Evolutionary conservation across 2,888 invertebrate species (phyloP).

Genomic region (Tetranychus truncatus): DNA sequence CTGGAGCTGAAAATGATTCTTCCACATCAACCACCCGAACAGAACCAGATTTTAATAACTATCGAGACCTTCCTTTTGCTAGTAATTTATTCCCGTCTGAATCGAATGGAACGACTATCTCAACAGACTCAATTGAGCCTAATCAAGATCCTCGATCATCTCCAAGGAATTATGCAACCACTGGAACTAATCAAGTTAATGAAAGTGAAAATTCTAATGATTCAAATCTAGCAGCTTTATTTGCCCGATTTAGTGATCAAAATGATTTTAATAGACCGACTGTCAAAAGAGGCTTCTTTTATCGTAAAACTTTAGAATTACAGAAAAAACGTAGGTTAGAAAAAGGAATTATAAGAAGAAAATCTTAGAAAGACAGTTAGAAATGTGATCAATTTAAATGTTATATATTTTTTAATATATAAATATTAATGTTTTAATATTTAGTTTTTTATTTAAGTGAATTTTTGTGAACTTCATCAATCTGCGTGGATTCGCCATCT

Average conservation of each 20-base stretch:
- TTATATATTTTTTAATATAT: no score
- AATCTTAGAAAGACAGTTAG: background rate
- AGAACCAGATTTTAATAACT: background rate
- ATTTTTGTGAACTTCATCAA: no score
- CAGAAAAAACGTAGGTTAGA: background rate
- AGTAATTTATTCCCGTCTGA: background rate
- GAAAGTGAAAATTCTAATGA: background rate
- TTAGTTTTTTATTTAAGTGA: no score
- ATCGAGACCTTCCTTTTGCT: background rate
- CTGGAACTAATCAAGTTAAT: background rate
- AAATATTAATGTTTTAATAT: no score
- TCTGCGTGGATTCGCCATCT: no score
- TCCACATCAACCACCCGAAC: background rate
- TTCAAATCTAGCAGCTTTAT: background rate
- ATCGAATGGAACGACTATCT: background rate
- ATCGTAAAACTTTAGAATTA: constrained; percentile 12
- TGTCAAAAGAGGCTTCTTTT: constrained; percentile 12
- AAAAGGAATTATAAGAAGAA: background rate
- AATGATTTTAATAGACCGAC: constrained; percentile 2
- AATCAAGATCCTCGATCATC: background rate
- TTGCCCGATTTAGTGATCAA: background rate
- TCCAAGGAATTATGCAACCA: background rate
- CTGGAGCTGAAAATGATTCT: background rate
- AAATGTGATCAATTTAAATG: no score
- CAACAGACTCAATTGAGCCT: background rate